Evolutionary conservation across 2,113 vertebrate genomes (phyloP).

Genomic region (Gobio gobio): DNA sequence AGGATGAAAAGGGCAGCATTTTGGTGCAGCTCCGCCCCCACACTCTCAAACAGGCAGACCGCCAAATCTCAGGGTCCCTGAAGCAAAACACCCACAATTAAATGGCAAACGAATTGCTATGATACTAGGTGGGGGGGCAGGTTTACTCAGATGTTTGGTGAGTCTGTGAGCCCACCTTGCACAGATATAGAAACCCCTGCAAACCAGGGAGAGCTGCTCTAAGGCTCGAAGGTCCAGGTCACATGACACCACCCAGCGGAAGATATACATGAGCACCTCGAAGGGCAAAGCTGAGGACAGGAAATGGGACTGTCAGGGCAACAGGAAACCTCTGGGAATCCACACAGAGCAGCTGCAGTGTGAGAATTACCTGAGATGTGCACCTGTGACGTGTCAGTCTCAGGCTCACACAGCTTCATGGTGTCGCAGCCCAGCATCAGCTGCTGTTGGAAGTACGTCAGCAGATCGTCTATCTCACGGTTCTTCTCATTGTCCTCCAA

Average conservation of each 20-base stretch:
- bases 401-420: constrained; percentile 91
- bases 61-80: constrained; percentile 98
- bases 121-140: background rate
- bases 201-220: constrained; percentile 93
- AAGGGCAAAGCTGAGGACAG: constrained; percentile 83
- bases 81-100: constrained; percentile 30
- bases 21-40: constrained; percentile 95
- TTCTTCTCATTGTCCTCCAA: constrained; percentile 82
- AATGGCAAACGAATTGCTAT: background rate
- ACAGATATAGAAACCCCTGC: constrained; percentile 96
- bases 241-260: constrained; percentile 97
- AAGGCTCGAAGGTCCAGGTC: constrained; percentile 93
- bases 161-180: constrained; percentile 81
- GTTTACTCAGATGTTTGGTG: background rate
- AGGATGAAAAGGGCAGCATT: constrained; percentile 86
- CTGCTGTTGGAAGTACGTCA: constrained; percentile 91
- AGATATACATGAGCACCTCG: constrained; percentile 97
- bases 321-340: background rate
- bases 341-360: background rate
- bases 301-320: background rate
- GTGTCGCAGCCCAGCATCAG: constrained; percentile 84
- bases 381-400: constrained; percentile 82
- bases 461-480: constrained; percentile 87
- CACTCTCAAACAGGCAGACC: constrained; percentile 89
- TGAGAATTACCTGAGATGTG: constrained; percentile 88